phyloP scores from a whole-genome alignment of 2,797 vertebrate species.

The Scomberomorus guttatus region DNA sequence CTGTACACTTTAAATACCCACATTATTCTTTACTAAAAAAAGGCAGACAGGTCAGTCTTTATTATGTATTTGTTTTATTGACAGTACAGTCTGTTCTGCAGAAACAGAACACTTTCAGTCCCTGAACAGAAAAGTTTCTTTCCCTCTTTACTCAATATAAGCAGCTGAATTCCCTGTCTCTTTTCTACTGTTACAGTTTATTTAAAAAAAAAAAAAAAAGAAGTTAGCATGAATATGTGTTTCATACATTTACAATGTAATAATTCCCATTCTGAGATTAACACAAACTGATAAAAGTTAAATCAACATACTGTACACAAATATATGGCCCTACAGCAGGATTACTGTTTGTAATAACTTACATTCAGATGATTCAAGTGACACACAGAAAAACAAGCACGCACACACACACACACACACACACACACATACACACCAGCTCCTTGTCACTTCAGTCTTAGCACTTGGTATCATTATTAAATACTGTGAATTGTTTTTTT shows the following conservation, averaged over 20 bases:
- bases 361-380: slow-evolving; percentile 89
- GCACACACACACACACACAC: slow-evolving; percentile 50
- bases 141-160: slow-evolving; percentile 57
- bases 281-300: slow-evolving; percentile 65
- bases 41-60: slow-evolving; percentile 19
- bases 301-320: slow-evolving; percentile 75
- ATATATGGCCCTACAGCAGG: slow-evolving; percentile 76
- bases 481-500: slow-evolving; percentile 47
- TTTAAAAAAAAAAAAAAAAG: slow-evolving; percentile 33
- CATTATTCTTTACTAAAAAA: slow-evolving; percentile 17
- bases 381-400: slow-evolving; percentile 64
- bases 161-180: slow-evolving; percentile 45
- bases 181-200: slow-evolving; percentile 47
- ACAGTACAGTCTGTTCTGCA: slow-evolving; percentile 70
- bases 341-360: slow-evolving; percentile 77
- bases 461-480: slow-evolving; percentile 41
- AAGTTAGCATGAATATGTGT: slow-evolving; percentile 74
- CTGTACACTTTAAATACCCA: background rate
- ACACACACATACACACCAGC: slow-evolving; percentile 42
- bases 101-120: slow-evolving; percentile 75
- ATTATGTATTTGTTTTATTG: slow-evolving; percentile 73
- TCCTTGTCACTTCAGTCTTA: slow-evolving; percentile 29
- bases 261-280: slow-evolving; percentile 75
- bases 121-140: slow-evolving; percentile 69
- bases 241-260: slow-evolving; percentile 83